phyloP scores from a whole-genome alignment of 2,888 invertebrate genomes.

The Eudemis profundana region DNA sequence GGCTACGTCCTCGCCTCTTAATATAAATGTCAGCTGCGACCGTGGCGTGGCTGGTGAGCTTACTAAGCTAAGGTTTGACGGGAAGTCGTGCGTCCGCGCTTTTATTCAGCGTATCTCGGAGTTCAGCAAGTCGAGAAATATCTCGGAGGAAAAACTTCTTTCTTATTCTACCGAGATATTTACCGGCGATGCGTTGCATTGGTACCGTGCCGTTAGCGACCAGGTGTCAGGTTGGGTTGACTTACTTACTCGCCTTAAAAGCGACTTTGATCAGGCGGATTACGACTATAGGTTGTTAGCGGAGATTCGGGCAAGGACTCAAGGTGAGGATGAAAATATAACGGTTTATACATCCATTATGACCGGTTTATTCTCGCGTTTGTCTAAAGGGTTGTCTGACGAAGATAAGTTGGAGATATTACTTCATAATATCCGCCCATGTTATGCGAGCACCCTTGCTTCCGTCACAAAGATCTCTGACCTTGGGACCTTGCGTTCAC shows the following conservation, averaged over 20 bases:
- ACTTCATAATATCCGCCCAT: too few species aligned
- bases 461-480: too few species aligned
- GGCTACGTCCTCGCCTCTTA: background rate
- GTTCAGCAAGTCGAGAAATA: constrained; percentile 6
- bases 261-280: constrained; percentile 6
- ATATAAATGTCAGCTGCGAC: constrained; percentile 20
- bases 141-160: background rate
- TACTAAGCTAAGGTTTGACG: background rate
- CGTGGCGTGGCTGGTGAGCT: constrained; percentile 1
- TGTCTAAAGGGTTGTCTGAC: background rate
- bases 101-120: constrained; percentile 25
- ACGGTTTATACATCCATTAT: constrained; percentile 46
- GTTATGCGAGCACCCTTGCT: too few species aligned
- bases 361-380: constrained; percentile 42
- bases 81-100: constrained; percentile 16
- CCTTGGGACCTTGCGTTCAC: too few species aligned
- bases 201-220: constrained; percentile 11
- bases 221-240: constrained; percentile 11
- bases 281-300: constrained; percentile 32
- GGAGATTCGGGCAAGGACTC: constrained; percentile 46
- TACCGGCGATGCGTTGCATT: constrained; percentile 20
- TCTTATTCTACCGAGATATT: constrained; percentile 8
- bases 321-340: constrained; percentile 45
- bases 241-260: constrained; percentile 3
- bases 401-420: too few species aligned